A percentile compares a stretch with the other conserved stretches of the same genome.
Evolutionary conservation across 2,797 vertebrate genomes (phyloP).

Genomic region (Geotrypetes seraphini): DNA sequence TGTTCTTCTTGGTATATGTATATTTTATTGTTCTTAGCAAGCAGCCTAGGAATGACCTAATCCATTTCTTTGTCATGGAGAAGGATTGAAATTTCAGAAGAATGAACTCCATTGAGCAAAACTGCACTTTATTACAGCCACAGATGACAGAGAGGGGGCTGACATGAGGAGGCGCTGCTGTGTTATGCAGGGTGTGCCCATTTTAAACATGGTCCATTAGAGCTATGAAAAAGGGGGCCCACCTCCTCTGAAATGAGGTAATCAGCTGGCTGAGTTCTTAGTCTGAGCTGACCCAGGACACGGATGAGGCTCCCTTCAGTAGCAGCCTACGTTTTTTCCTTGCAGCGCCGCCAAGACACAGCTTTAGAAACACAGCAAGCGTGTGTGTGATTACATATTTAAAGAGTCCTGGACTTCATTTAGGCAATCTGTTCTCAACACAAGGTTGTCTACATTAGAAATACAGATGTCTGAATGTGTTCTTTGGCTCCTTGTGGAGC

Average conservation of each 20-base stretch:
- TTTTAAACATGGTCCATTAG: slow-evolving; percentile 2
- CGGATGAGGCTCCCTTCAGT: slow-evolving; percentile 27
- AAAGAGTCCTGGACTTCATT: slow-evolving; percentile 23
- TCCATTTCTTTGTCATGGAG: too few species aligned
- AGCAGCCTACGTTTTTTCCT: slow-evolving; percentile 29
- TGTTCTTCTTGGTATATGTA: too few species aligned
- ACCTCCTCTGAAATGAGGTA: slow-evolving; percentile 24
- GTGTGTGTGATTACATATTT: slow-evolving; percentile 9
- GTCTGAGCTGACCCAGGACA: slow-evolving; percentile 27
- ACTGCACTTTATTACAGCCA: too few species aligned
- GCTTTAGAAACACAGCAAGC: slow-evolving; percentile 17
- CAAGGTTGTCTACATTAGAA: slow-evolving; percentile 27
- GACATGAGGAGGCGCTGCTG: too few species aligned
- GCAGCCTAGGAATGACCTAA: too few species aligned
- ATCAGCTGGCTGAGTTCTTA: slow-evolving; percentile 21
- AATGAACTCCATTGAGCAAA: too few species aligned
- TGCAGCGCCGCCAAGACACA: slow-evolving; percentile 14
- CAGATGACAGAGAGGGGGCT: too few species aligned
- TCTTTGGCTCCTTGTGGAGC: slow-evolving; percentile 6
- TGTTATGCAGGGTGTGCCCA: too few species aligned
- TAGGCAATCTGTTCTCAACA: slow-evolving; percentile 25
- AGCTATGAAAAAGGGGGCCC: slow-evolving; percentile 5
- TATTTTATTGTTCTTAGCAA: too few species aligned
- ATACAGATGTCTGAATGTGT: slow-evolving; percentile 18
- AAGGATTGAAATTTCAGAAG: too few species aligned